A percentile compares a stretch with the other conserved stretches of the same genome.
Conservation (phyloP, 2,888 invertebrate species). For the Drosophila picticornis region DNA sequence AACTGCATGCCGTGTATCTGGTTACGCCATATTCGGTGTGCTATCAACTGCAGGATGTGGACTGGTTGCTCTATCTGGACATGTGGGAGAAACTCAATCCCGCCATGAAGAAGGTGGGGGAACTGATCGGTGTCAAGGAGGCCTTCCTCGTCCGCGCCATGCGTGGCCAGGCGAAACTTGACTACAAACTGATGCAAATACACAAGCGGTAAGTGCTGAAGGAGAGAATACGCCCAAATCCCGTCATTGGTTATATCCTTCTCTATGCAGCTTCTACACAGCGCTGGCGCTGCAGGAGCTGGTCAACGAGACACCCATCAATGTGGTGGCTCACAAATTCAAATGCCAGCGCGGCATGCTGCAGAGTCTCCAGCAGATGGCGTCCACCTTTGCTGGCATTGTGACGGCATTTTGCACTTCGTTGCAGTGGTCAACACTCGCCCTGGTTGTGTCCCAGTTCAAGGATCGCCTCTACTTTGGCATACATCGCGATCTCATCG, state of each 20-base stretch:
- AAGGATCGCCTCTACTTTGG: conserved; percentile 98
- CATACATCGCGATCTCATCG: conserved; percentile 95
- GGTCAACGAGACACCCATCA: conserved; percentile 94
- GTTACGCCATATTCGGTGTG: conserved; percentile 97
- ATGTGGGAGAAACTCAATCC: conserved; percentile 93
- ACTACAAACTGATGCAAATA: conserved; percentile 87
- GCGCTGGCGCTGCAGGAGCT: conserved; percentile 96
- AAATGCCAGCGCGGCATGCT: conserved; percentile 95
- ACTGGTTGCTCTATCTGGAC: conserved; percentile 92
- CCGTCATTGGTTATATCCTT: not conserved
- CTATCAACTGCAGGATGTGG: conserved; percentile 90
- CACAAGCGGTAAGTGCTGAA: conserved; percentile 87
- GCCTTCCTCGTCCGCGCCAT: conserved; percentile 92
- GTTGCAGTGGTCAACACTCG: conserved; percentile 96
- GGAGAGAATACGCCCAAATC: not conserved
- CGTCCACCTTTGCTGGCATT: conserved; percentile 98
- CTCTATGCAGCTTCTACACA: conserved; percentile 90
- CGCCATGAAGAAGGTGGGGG: conserved; percentile 94
- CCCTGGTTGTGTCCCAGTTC: conserved; percentile 95
- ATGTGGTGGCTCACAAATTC: conserved; percentile 93
- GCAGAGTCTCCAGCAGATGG: conserved; percentile 97
- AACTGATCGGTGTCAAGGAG: conserved; percentile 95
- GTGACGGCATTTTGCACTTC: conserved; percentile 97
- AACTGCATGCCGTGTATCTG: conserved; percentile 97
- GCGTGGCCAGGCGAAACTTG: conserved; percentile 88